Base-by-base conservation (phyloP, 2,888 invertebrate species). In the Dorcus hopei region DNA sequence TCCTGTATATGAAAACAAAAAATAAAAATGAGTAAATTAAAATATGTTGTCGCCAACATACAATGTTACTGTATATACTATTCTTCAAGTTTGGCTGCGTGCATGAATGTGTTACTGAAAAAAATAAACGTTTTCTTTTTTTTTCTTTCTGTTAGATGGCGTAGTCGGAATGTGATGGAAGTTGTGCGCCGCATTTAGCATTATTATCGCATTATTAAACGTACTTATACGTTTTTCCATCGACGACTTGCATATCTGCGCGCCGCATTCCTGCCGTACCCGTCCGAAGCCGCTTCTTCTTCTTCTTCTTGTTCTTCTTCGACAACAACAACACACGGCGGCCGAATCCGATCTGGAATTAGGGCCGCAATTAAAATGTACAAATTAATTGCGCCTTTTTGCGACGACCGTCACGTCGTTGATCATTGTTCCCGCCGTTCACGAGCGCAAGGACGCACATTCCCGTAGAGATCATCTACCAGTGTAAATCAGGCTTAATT, bases 141-240 rank as follows among this genome's bases (percentile, higher is more conserved):
- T 33, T 33, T 33, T 33, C 26, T 33, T 4, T 33, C 26, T 6
- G 26, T 33, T 33, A 33, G 26, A 33, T 33, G 26, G 26, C 23
- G 45, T n/a, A 9, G 61, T 60, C 57, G 54, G 61, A 61, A 64
- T 61, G 58, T 45, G 50, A 58, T 54, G 58, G 58, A 58, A 64
- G 63, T 64, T 62, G 61, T 61, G 64, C 58, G 53, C 57, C 56
- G 49, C 57, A 62, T 66, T 67, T 63, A 61, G 54, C 54, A 57
- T 65, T 65, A 58, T 58, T 58, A 58, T 58, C 45, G 54, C 61
- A 59, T 63, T 63, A 63, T 63, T 63, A 61, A 61, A 49, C 57
- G 63, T 63, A 61, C 61, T 63, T 63, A 61, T 61, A 61, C 57
- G 49, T 53, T 57, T 57, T 57, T 57, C 56, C 47, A 51, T 56